Evolutionary conservation across 2,113 vertebrate genomes (phyloP).

Genomic region (Microcebus lehilahytsara): DNA sequence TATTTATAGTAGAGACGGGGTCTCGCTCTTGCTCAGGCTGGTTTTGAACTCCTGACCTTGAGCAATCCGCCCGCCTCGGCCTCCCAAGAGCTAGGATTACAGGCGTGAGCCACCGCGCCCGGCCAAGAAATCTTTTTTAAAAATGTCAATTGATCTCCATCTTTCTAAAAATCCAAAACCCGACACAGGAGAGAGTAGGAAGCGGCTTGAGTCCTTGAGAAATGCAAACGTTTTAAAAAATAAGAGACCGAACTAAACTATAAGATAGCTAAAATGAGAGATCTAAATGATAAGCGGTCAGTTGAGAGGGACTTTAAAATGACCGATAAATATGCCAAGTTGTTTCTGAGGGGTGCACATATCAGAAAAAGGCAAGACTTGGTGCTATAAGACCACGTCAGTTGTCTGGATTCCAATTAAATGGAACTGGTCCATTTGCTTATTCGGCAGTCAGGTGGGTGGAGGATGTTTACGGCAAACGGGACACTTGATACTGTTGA

Average conservation of each 20-base stretch:
- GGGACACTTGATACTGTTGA: background rate
- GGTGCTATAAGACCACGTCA: background rate
- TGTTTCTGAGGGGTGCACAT: background rate
- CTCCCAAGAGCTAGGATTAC: no score
- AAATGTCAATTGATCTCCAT: background rate
- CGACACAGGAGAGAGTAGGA: background rate
- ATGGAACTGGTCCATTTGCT: background rate
- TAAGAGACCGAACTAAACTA: background rate
- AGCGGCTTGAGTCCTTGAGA: background rate
- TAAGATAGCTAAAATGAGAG: background rate
- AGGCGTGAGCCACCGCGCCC: no score
- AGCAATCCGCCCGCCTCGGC: no score
- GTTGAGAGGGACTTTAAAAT: background rate
- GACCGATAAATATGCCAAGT: slow-evolving; percentile 28
- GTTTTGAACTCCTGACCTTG: no score
- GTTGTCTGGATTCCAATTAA: background rate
- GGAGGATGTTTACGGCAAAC: background rate
- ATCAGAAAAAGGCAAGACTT: background rate
- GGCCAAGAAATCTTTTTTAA: background rate
- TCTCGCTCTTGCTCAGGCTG: no score
- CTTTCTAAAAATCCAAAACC: background rate
- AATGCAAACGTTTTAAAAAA: slow-evolving; percentile 3
- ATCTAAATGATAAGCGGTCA: slow-evolving; percentile 14
- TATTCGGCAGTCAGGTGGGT: background rate
- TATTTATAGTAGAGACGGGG: no score